Evolutionary conservation across 2,888 invertebrate genomes (phyloP).

Genomic region (Zeuzera pyrina): DNA sequence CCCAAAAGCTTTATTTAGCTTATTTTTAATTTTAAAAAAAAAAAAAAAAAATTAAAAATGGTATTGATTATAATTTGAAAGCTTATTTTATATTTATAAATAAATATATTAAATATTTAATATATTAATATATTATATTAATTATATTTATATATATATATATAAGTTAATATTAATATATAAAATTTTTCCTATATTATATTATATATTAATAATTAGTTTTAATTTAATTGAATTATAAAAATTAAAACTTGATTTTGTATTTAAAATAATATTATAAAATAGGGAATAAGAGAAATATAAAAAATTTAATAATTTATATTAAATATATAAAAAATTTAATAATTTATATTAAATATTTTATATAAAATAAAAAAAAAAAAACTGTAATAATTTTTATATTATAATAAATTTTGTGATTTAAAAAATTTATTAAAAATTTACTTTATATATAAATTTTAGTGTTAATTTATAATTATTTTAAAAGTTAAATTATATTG

Average conservation of each 20-base stretch:
- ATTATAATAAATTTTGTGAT: conserved; percentile 61
- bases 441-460: conserved; percentile 73
- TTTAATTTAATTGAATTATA: conserved; percentile 7
- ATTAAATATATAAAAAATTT: conserved; percentile 22
- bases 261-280: conserved; percentile 25
- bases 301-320: too few relatives aligned
- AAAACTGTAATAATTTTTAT: conserved; percentile 35
- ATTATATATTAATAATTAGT: conserved; percentile 14
- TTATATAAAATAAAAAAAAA: too few relatives aligned
- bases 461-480: conserved; percentile 46
- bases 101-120: too few relatives aligned
- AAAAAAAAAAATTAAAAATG: conserved; percentile 5
- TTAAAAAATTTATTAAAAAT: conserved; percentile 59
- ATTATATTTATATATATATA: too few relatives aligned
- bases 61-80: too few relatives aligned
- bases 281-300: too few relatives aligned
- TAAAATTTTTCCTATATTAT: conserved; percentile 3
- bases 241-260: conserved; percentile 9
- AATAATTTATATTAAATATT: conserved; percentile 21
- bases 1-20: conserved; percentile 15
- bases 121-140: too few relatives aligned
- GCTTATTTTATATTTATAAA: too few relatives aligned
- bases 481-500: conserved; percentile 56
- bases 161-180: conserved; percentile 6
- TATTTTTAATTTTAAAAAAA: conserved; percentile 12